Evolutionary conservation across 2,888 invertebrate species (phyloP).

Genomic region (Unio delphinus): DNA sequence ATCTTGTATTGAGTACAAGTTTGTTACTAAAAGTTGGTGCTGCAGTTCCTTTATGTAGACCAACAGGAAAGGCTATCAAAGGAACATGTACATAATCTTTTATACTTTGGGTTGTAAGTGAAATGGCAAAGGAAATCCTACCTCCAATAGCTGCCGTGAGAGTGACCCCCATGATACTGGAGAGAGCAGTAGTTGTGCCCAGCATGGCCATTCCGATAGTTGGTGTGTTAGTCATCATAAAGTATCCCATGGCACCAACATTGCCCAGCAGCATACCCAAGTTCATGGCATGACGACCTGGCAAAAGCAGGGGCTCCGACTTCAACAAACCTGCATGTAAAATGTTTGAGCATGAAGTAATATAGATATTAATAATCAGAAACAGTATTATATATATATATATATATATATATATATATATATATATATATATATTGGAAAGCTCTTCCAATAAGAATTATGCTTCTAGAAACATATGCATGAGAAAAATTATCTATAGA

Average conservation of each 20-base stretch:
- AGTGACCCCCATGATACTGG: constrained; percentile 87
- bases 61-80: no score
- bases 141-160: constrained; percentile 92
- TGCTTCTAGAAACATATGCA: no score
- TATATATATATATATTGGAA: no score
- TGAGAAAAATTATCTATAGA: no score
- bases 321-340: constrained; percentile 77
- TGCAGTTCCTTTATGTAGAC: no score
- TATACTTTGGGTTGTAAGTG: no score
- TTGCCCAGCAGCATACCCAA: constrained; percentile 80
- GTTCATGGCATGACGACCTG: constrained; percentile 87
- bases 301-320: constrained; percentile 86
- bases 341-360: constrained; percentile 1
- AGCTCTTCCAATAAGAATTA: no score
- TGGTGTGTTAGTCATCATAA: constrained; percentile 78
- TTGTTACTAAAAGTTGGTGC: no score
- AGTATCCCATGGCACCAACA: constrained; percentile 83
- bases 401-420: no score
- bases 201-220: constrained; percentile 82
- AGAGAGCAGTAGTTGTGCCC: constrained; percentile 83
- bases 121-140: constrained; percentile 55
- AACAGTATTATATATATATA: neutral
- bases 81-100: no score
- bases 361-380: neutral
- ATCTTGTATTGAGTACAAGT: no score